phyloP scores from a whole-genome alignment of 2,888 invertebrate species.

The Acronicta aceris region DNA sequence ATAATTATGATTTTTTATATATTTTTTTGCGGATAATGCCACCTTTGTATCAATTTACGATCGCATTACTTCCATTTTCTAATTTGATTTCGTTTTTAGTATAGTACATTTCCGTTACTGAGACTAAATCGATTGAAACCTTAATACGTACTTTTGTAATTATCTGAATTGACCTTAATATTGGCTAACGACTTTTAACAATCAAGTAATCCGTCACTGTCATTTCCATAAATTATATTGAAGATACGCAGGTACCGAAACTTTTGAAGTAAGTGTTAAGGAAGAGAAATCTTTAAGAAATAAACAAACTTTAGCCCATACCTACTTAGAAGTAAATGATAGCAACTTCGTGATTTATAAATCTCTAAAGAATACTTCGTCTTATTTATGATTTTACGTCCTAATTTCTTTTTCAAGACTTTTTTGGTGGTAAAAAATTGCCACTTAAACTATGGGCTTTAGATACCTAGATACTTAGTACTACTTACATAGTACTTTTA shows the following conservation, averaged over 20 bases:
- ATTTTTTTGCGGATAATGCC: too few relatives aligned
- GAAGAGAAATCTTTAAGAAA: constrained; percentile 12
- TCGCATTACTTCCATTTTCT: too few relatives aligned
- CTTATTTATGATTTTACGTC: constrained; percentile 13
- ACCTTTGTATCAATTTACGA: too few relatives aligned
- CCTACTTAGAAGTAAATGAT: constrained; percentile 19
- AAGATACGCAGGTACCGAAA: background rate
- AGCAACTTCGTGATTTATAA: constrained; percentile 39
- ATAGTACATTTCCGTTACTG: too few relatives aligned
- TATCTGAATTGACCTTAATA: too few relatives aligned
- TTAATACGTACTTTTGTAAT: too few relatives aligned
- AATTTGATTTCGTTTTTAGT: too few relatives aligned
- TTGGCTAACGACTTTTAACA: too few relatives aligned
- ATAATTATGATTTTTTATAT: too few relatives aligned
- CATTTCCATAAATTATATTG: background rate
- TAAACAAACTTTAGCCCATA: constrained; percentile 14
- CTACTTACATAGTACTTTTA: too few relatives aligned
- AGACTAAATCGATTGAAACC: too few relatives aligned
- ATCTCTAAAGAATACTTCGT: constrained; percentile 29
- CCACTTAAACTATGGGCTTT: background rate
- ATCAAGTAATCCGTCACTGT: background rate
- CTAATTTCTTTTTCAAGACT: constrained; percentile 9
- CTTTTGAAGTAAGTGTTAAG: constrained; percentile 9
- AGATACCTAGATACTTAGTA: too few relatives aligned
- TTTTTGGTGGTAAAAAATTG: background rate